These are phyloP conservation scores for Neocrepidodera transversa DNA, from an alignment of 2,888 invertebrate genomes.

Conservation along the genomic window DNA sequence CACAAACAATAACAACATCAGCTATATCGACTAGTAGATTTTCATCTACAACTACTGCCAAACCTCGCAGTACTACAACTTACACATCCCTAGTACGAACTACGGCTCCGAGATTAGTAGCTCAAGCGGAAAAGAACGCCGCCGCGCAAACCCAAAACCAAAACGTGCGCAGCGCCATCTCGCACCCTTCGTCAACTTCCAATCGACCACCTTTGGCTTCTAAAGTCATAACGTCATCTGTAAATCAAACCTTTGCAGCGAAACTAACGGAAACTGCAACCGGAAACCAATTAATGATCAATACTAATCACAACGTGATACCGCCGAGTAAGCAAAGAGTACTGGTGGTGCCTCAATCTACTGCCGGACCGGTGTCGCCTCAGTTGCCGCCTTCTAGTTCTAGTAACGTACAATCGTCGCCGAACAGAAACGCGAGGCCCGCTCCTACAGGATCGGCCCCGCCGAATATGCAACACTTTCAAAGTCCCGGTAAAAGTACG, in stretches of 20 bases:
- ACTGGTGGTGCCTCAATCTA: conserved; percentile 28
- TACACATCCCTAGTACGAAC: conserved; percentile 46
- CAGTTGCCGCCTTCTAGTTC: conserved; percentile 42
- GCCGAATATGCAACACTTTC: conserved; percentile 58
- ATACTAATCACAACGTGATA: conserved; percentile 33
- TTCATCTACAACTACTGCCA: conserved; percentile 42
- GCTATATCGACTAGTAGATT: conserved; percentile 41
- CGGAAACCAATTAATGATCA: conserved; percentile 38
- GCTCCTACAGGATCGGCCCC: conserved; percentile 58
- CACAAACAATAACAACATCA: conserved; percentile 46
- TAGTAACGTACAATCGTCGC: conserved; percentile 50
- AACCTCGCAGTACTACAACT: conserved; percentile 52
- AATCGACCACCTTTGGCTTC: conserved; percentile 58
- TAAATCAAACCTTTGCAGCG: conserved; percentile 77
- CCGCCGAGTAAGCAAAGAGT: conserved; percentile 19
- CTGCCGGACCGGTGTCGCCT: conserved; percentile 52
- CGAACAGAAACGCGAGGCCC: conserved; percentile 52
- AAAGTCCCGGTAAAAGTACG: conserved; percentile 38
- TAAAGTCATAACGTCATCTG: conserved; percentile 53
- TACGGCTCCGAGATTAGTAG: conserved; percentile 64
- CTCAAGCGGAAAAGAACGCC: conserved; percentile 64
- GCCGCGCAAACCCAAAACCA: conserved; percentile 49
- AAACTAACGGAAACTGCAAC: conserved; percentile 67
- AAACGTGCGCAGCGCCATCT: conserved; percentile 56
- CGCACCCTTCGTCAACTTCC: conserved; percentile 62